These are phyloP conservation scores for Myzus persicae DNA, from an alignment of 1,140 invertebrate species.

Conservation along the genomic window DNA sequence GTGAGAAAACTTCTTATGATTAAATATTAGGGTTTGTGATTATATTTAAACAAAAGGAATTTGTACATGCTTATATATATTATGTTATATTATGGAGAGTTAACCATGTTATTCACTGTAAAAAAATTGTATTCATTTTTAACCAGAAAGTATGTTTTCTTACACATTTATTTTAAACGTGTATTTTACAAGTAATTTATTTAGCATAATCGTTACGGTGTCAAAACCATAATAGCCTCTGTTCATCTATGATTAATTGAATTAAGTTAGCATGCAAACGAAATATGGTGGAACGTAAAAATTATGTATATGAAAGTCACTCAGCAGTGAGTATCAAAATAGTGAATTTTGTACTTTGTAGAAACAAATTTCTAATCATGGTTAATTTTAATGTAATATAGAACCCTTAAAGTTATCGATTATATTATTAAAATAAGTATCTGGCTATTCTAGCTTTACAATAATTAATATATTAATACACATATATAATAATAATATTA, in stretches of 20 bases:
- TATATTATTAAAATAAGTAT: no score
- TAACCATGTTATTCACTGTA: neutral
- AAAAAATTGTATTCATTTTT: neutral
- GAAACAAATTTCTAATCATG: neutral
- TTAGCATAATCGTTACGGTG: neutral
- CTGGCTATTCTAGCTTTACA: no score
- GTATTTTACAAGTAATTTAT: no score
- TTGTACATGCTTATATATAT: neutral
- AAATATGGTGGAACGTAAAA: no score
- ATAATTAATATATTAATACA: no score
- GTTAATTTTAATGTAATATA: no score
- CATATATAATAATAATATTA: no score
- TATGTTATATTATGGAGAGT: neutral
- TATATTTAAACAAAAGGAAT: neutral
- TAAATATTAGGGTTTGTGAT: constrained; percentile 22
- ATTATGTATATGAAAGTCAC: neutral
- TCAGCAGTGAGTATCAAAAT: neutral
- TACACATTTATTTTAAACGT: neutral
- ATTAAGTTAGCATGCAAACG: neutral
- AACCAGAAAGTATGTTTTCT: neutral
- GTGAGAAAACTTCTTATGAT: constrained; percentile 19
- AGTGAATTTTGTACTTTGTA: neutral
- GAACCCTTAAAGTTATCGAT: no score
- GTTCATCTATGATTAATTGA: neutral
- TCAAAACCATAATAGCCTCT: neutral